phyloP scores from a whole-genome alignment of 2,797 vertebrate genomes.

The Intellagama lesueurii region DNA sequence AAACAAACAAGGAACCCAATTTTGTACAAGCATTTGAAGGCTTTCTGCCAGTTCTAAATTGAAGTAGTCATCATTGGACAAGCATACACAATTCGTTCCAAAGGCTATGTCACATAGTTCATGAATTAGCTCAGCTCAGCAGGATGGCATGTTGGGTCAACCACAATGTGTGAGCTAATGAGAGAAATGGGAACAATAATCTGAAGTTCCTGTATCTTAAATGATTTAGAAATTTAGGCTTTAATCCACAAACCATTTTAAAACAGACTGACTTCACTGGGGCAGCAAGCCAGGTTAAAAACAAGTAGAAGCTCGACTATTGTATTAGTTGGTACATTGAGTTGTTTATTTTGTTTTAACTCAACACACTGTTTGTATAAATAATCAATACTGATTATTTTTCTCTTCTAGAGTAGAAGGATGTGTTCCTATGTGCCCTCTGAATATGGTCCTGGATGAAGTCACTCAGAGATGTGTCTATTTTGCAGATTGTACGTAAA shows the following conservation, averaged over 20 bases:
- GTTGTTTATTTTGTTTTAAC: neutral
- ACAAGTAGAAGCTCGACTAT: neutral
- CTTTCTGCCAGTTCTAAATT: neutral
- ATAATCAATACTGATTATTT: slow-evolving; percentile 34
- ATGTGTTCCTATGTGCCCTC: slow-evolving; percentile 90
- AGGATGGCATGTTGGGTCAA: neutral
- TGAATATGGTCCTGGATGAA: slow-evolving; percentile 93
- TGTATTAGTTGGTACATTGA: neutral
- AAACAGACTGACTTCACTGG: neutral
- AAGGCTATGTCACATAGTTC: neutral
- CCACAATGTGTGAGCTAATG: neutral
- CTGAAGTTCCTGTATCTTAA: neutral
- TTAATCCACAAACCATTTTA: neutral
- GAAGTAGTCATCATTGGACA: neutral
- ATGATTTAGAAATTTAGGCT: neutral
- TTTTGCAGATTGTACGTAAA: slow-evolving; percentile 90
- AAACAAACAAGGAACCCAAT: slow-evolving; percentile 21
- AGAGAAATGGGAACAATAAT: neutral
- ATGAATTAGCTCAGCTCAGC: slow-evolving; percentile 9
- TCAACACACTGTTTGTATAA: slow-evolving; percentile 4
- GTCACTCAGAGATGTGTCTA: slow-evolving; percentile 92
- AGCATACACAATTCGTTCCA: neutral
- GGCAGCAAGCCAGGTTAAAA: neutral
- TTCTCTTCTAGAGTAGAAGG: slow-evolving; percentile 89
- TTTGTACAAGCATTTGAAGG: slow-evolving; percentile 3